Conservation (phyloP, 2,113 vertebrate genomes). For the Cinclus mexicanus region DNA sequence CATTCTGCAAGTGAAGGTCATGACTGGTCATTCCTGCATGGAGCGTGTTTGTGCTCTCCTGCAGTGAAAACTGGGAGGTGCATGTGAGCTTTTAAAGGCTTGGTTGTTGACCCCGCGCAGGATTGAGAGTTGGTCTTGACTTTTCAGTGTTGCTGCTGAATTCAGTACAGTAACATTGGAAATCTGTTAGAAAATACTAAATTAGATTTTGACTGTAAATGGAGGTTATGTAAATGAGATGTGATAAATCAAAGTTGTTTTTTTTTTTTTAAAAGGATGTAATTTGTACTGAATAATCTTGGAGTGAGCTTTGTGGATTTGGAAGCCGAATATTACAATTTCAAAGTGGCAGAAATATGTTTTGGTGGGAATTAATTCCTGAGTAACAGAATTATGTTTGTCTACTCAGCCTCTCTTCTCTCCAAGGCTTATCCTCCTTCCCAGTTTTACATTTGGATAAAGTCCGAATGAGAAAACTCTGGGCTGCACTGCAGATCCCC, state of each 20-base stretch:
- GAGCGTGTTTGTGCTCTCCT: neutral
- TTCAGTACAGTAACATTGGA: slow-evolving; percentile 15
- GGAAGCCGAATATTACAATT: slow-evolving; percentile 45
- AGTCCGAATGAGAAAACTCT: neutral
- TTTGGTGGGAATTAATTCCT: slow-evolving; percentile 64
- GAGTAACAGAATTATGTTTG: slow-evolving; percentile 37
- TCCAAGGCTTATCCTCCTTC: slow-evolving; percentile 11
- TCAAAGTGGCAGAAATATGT: slow-evolving; percentile 60
- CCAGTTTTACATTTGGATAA: neutral
- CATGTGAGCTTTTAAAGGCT: neutral
- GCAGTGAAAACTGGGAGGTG: neutral
- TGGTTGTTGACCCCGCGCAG: neutral
- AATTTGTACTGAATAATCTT: slow-evolving; percentile 47
- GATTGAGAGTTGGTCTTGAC: neutral
- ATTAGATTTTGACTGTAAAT: slow-evolving; percentile 17
- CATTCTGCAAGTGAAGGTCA: neutral
- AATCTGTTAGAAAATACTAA: slow-evolving; percentile 38
- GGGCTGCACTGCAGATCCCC: neutral
- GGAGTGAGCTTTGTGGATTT: slow-evolving; percentile 41
- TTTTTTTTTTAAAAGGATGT: neutral
- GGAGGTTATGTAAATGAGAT: slow-evolving; percentile 24
- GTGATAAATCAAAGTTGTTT: slow-evolving; percentile 48
- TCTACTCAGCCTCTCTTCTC: neutral
- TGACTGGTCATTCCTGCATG: neutral
- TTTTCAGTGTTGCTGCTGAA: neutral